Conservation (phyloP, 2,113 vertebrate genomes). For the Laticauda laticaudata region DNA sequence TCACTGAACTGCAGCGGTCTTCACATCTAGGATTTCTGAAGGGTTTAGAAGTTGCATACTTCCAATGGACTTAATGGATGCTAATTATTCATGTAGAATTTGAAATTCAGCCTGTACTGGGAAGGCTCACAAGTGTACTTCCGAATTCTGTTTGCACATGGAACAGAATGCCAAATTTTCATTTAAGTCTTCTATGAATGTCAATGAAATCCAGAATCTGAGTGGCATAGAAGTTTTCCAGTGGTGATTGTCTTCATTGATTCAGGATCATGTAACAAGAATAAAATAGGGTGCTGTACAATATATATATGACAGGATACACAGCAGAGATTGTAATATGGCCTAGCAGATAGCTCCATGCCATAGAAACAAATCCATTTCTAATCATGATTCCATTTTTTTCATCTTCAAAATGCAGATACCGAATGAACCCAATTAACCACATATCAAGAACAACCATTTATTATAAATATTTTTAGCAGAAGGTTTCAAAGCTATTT, state of each 20-base stretch:
- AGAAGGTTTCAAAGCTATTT: not conserved
- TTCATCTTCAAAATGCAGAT: not conserved
- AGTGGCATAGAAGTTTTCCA: not conserved
- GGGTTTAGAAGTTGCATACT: not conserved
- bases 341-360: not conserved
- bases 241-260: not conserved
- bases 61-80: not conserved
- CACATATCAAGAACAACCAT: not conserved
- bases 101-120: not conserved
- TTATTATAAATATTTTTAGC: not conserved
- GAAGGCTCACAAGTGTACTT: not conserved
- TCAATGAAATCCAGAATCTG: not conserved
- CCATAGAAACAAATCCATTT: not conserved
- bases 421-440: not conserved
- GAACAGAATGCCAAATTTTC: not conserved
- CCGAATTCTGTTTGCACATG: not conserved
- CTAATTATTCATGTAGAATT: not conserved
- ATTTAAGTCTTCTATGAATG: not conserved
- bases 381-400: not conserved
- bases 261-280: not conserved
- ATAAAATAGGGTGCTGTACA: not conserved
- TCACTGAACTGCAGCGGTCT: not conserved
- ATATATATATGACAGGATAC: not conserved
- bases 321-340: not conserved
- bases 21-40: not conserved